Conservation (phyloP, 2,113 vertebrate genomes). For the Circaetus cinerascens region DNA sequence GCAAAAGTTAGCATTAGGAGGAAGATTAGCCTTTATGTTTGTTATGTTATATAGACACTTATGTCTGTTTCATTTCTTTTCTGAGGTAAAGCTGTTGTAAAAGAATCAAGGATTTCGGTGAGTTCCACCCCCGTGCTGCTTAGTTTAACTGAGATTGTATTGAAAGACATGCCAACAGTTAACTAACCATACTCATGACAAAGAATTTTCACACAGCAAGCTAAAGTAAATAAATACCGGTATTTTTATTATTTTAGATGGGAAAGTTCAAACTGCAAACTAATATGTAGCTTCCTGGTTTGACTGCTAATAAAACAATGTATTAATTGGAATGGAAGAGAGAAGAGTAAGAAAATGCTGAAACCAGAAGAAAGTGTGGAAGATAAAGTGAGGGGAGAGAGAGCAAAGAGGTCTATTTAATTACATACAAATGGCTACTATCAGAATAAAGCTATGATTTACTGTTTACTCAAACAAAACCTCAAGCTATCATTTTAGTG, state of each 20-base stretch:
- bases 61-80: no score
- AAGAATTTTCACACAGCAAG: not conserved
- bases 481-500: not conserved
- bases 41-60: not conserved
- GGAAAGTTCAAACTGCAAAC: not conserved
- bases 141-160: not conserved
- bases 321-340: not conserved
- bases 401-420: not conserved
- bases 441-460: not conserved
- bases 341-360: not conserved
- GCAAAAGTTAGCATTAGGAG: not conserved
- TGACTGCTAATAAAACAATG: not conserved
- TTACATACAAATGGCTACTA: not conserved
- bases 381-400: not conserved
- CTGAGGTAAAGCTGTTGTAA: not conserved
- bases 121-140: fast-evolving
- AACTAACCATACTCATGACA: not conserved
- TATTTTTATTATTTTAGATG: not conserved
- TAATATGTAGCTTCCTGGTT: not conserved
- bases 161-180: not conserved
- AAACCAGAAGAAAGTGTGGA: not conserved
- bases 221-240: not conserved
- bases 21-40: not conserved
- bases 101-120: not conserved
- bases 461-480: not conserved